Evolutionary conservation across 2,888 invertebrate genomes (phyloP).

Genomic region (Prosapia bicincta): DNA sequence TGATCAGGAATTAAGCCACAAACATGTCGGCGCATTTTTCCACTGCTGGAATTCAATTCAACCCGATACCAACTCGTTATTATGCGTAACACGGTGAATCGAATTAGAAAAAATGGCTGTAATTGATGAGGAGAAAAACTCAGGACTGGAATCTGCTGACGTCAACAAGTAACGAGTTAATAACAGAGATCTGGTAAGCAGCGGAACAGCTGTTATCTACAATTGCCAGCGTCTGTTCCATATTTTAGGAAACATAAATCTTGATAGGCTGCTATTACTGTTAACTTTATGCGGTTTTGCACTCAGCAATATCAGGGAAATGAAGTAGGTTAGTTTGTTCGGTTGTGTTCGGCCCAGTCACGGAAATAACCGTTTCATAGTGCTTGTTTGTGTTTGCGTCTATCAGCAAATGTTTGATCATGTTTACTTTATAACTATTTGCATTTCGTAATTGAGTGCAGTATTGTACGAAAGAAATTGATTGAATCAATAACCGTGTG

Average conservation of each 20-base stretch:
- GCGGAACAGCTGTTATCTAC: background rate
- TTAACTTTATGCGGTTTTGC: background rate
- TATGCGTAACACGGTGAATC: background rate
- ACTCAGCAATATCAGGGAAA: background rate
- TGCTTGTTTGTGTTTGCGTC: background rate
- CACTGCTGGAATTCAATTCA: background rate
- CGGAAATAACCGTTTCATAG: background rate
- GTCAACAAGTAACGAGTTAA: background rate
- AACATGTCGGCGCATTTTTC: background rate
- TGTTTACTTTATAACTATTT: too few species aligned
- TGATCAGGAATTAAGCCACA: background rate
- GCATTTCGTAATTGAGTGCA: too few species aligned
- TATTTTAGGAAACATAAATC: conserved; percentile 2
- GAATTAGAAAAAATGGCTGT: background rate
- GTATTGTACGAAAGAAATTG: too few species aligned
- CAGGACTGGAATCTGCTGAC: background rate
- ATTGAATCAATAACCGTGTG: too few species aligned
- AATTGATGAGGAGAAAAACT: background rate
- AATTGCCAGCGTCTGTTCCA: background rate
- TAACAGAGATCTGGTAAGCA: background rate
- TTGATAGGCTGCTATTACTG: background rate
- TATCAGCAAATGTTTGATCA: background rate
- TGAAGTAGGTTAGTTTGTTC: background rate
- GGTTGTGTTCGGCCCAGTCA: background rate
- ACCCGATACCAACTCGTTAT: background rate